phyloP scores from a whole-genome alignment of 2,113 vertebrate species.

The human region DNA sequence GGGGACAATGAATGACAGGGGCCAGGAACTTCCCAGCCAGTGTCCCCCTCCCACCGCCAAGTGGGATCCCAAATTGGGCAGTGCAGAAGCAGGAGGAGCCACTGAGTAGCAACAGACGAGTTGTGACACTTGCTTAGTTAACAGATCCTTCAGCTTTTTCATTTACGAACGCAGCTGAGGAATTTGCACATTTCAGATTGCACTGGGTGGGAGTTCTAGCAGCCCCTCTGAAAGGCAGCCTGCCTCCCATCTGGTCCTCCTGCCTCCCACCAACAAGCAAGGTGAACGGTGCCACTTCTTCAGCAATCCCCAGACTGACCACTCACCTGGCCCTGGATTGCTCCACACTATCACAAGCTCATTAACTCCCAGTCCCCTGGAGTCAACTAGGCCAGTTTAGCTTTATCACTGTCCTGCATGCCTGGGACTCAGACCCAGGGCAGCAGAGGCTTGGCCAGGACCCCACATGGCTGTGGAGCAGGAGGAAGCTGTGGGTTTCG shows the following conservation, averaged over 20 bases:
- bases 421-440: conserved; percentile 19
- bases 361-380: neutral
- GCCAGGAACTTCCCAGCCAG: neutral
- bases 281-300: neutral
- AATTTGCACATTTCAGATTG: neutral
- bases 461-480: rapidly evolving
- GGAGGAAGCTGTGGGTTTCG: neutral
- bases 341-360: neutral
- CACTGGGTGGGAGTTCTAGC: neutral
- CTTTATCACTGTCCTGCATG: neutral
- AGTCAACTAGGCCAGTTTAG: neutral
- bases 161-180: neutral
- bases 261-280: neutral
- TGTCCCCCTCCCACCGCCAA: rapidly evolving
- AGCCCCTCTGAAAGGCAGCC: neutral
- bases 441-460: neutral
- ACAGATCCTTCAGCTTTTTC: neutral
- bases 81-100: neutral
- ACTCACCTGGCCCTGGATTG: neutral
- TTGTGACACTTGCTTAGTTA: neutral
- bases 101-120: neutral
- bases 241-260: neutral
- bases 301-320: rapidly evolving
- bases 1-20: neutral
- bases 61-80: neutral